A percentile compares a stretch with the other conserved stretches of the same genome.
These are phyloP conservation scores for Sebastes schlegelii DNA, from an alignment of 2,113 vertebrate genomes.

Conservation along the genomic window DNA sequence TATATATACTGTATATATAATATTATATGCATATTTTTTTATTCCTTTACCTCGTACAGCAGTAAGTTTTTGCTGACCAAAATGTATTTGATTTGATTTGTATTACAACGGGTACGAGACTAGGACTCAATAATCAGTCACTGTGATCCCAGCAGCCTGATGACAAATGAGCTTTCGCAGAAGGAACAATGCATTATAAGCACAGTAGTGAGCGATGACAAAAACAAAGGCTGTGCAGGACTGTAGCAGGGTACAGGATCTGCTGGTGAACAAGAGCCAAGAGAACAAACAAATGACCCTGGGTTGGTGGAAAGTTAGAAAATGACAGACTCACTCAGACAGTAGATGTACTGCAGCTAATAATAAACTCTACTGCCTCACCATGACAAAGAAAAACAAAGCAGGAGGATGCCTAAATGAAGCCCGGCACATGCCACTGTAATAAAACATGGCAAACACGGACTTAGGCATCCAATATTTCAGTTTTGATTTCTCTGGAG, in stretches of 20 bases:
- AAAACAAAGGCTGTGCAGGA: conserved; percentile 57
- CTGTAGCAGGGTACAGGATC: conserved; percentile 36
- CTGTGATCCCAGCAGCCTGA: conserved; percentile 47
- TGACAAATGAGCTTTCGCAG: conserved; percentile 66
- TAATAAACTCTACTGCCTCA: conserved; percentile 66
- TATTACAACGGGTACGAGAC: conserved; percentile 31
- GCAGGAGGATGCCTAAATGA: conserved; percentile 49
- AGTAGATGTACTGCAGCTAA: conserved; percentile 57
- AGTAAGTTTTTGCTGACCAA: background rate
- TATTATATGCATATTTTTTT: background rate
- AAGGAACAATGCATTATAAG: conserved; percentile 69
- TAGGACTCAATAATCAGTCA: conserved; percentile 46
- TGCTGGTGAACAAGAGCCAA: conserved; percentile 50
- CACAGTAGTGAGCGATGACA: conserved; percentile 39
- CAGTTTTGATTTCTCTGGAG: conserved; percentile 76
- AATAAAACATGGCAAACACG: conserved; percentile 78
- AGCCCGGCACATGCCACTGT: conserved; percentile 57
- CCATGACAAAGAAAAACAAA: conserved; percentile 42
- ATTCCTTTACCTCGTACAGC: background rate
- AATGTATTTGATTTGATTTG: conserved; percentile 14
- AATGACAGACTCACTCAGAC: conserved; percentile 62
- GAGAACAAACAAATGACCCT: conserved; percentile 65
- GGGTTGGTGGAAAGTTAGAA: conserved; percentile 56
- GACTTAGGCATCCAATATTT: conserved; percentile 72
- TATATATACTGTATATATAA: background rate